Evolutionary conservation across 1,140 invertebrate genomes (phyloP).

Genomic region (Sycobia sp.): DNA sequence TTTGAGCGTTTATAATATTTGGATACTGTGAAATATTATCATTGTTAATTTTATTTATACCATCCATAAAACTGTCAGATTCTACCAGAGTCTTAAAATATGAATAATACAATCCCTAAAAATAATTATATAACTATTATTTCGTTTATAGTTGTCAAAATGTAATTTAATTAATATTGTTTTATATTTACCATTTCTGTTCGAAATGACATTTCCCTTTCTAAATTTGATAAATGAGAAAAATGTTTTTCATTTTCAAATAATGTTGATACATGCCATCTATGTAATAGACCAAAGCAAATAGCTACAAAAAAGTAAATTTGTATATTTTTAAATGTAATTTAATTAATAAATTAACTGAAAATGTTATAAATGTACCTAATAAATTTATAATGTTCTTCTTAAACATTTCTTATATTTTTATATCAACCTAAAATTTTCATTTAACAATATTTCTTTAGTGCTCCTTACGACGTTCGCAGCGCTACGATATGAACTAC

Average conservation of each 20-base stretch:
- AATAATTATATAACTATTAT: conserved; percentile 11
- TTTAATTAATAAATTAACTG: conserved; percentile 7
- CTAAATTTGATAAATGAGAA: conserved; percentile 80
- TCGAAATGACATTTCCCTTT: conserved; percentile 81
- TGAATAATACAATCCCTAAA: conserved; percentile 84
- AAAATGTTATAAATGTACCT: conserved; percentile 7
- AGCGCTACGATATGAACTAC: too few species aligned
- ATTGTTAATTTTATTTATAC: conserved; percentile 69
- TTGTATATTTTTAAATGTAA: conserved; percentile 7
- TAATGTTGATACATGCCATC: conserved; percentile 72
- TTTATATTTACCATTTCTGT: conserved; percentile 73
- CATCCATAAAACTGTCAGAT: conserved; percentile 68
- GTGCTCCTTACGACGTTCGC: too few species aligned
- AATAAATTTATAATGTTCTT: background rate
- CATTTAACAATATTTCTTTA: too few species aligned
- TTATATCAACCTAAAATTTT: conserved; percentile 12
- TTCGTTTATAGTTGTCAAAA: background rate
- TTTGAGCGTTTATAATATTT: conserved; percentile 77
- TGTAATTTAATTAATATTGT: background rate
- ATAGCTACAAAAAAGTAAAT: conserved; percentile 43
- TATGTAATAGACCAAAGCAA: conserved; percentile 59
- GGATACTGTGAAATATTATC: conserved; percentile 84
- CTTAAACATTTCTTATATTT: too few species aligned
- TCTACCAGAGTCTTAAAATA: conserved; percentile 83
- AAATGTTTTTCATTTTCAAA: conserved; percentile 84